Percentiles rank a stretch among this genome's conserved stretches.
Conservation (phyloP, 2,113 vertebrate genomes). For the Hippoglossus stenolepis region DNA sequence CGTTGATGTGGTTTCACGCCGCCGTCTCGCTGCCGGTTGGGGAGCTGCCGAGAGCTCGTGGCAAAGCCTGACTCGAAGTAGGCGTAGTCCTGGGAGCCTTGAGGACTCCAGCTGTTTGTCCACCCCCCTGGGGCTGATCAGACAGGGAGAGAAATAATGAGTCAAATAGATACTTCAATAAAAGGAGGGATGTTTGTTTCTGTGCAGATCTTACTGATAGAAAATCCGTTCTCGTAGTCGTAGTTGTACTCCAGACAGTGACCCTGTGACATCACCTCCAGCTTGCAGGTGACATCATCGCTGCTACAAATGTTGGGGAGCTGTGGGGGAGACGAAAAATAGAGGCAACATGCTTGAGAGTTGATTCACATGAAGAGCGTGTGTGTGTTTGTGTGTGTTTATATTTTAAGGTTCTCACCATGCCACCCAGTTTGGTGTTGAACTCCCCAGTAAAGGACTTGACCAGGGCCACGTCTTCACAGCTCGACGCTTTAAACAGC, state of each 20-base stretch:
- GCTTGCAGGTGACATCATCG: slow-evolving; percentile 91
- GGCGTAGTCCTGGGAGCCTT: slow-evolving; percentile 90
- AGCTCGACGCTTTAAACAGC: slow-evolving; percentile 94
- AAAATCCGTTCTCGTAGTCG: slow-evolving; percentile 98
- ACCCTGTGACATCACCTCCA: slow-evolving; percentile 90
- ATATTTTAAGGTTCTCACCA: slow-evolving; percentile 80
- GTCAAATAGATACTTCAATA: not conserved
- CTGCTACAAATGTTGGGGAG: slow-evolving; percentile 92
- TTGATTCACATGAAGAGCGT: not conserved
- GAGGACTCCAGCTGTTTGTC: slow-evolving; percentile 81
- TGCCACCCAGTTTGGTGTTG: slow-evolving; percentile 88
- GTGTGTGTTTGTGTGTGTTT: not conserved
- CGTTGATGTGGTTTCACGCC: slow-evolving; percentile 73
- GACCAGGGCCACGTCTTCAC: slow-evolving; percentile 89
- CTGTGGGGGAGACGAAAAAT: slow-evolving; percentile 73
- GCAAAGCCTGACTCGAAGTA: slow-evolving; percentile 90
- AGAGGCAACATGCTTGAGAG: not conserved
- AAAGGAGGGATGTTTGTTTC: not conserved
- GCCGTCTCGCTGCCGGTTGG: slow-evolving; percentile 61
- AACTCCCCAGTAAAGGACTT: slow-evolving; percentile 91
- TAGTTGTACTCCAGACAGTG: slow-evolving; percentile 98
- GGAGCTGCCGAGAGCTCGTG: slow-evolving; percentile 74
- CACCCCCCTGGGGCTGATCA: slow-evolving; percentile 91
- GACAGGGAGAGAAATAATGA: not conserved
- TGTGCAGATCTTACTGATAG: slow-evolving; percentile 85